phyloP scores from a whole-genome alignment of 1,140 invertebrate genomes.

The Conus ventricosus region DNA sequence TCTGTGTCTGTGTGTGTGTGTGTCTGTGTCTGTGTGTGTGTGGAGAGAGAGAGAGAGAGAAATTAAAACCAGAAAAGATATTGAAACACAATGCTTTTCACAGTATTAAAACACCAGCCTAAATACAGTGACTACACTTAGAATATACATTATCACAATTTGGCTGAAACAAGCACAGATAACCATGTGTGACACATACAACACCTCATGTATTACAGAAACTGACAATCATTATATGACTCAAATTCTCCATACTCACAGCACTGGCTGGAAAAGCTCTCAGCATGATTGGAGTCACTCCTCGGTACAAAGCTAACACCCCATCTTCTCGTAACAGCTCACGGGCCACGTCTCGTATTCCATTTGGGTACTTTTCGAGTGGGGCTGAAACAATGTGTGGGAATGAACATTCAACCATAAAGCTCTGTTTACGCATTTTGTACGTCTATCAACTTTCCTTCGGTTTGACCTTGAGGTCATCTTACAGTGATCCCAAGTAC shows the following conservation, averaged over 20 bases:
- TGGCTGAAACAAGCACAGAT: background rate
- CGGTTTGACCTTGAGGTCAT: too few relatives aligned
- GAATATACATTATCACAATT: background rate
- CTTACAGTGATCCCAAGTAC: too few relatives aligned
- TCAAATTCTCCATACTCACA: constrained; percentile 72
- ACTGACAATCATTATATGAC: background rate
- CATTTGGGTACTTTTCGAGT: constrained; percentile 91
- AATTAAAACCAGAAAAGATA: too few relatives aligned
- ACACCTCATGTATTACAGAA: too few relatives aligned
- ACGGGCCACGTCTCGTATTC: constrained; percentile 89
- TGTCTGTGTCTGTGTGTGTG: too few relatives aligned
- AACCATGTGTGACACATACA: background rate
- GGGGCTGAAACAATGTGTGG: constrained; percentile 79
- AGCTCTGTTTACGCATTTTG: too few relatives aligned
- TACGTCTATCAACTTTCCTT: too few relatives aligned
- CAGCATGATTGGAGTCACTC: constrained; percentile 89
- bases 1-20: too few relatives aligned
- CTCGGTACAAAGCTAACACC: constrained; percentile 86
- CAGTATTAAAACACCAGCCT: too few relatives aligned
- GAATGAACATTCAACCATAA: background rate
- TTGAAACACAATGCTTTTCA: background rate
- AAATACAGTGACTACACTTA: too few relatives aligned
- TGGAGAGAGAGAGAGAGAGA: too few relatives aligned
- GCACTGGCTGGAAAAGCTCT: constrained; percentile 95
- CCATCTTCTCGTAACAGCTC: constrained; percentile 89